Evolutionary conservation across 2,113 vertebrate species (phyloP).

Genomic region (Anarhynchus alexandrinus): DNA sequence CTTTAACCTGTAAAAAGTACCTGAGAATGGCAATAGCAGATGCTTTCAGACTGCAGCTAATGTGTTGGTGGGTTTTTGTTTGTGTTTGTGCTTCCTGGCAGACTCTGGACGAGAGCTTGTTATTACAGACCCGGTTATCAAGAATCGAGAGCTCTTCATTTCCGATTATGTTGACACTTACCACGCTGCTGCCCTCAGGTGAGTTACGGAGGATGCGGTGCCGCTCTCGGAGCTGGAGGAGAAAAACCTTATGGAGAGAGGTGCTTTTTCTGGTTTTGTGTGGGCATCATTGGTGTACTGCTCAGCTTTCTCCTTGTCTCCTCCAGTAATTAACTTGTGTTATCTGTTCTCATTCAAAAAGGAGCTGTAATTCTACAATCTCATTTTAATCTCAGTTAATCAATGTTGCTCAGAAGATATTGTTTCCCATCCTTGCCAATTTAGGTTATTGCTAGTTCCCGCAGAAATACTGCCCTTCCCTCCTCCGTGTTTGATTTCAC

Average conservation of each 20-base stretch:
- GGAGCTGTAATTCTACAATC: not conserved
- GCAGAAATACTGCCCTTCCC: not conserved
- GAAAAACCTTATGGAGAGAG: not conserved
- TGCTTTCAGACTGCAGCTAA: not conserved
- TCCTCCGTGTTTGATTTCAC: not conserved
- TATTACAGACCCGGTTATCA: conserved; percentile 96
- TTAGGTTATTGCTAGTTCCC: not conserved
- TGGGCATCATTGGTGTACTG: not conserved
- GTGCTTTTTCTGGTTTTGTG: not conserved
- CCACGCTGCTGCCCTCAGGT: conserved; percentile 97
- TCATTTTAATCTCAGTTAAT: not conserved
- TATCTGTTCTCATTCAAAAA: not conserved
- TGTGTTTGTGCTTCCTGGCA: conserved; percentile 58
- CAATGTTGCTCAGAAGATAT: not conserved
- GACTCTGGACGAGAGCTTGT: conserved; percentile 97
- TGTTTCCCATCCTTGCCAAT: not conserved
- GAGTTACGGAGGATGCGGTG: not conserved
- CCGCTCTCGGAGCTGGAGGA: not conserved
- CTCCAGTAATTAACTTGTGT: not conserved
- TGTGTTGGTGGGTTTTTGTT: not conserved
- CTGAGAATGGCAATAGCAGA: not conserved
- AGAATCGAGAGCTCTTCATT: conserved; percentile 98
- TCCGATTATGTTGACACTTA: conserved; percentile 98
- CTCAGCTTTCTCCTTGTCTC: not conserved
- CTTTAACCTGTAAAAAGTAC: not conserved